These are phyloP conservation scores for Triops cancriformis DNA, from an alignment of 1,140 invertebrate species.

Conservation along the genomic window DNA sequence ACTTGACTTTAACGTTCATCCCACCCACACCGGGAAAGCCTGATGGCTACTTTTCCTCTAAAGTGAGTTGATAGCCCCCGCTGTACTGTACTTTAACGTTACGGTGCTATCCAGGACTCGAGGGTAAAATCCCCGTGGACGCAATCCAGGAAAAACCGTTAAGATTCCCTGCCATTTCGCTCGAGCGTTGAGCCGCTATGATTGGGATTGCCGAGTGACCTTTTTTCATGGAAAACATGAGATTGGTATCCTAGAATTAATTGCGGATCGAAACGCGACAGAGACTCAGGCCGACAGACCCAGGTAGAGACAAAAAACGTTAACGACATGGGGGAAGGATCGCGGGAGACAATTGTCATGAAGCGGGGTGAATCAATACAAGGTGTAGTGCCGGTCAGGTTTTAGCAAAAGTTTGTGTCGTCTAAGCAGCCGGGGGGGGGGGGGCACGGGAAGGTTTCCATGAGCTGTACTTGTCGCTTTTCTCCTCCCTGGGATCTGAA, in stretches of 20 bases:
- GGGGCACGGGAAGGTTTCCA: not conserved
- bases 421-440: too few species aligned
- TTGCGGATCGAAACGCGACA: not conserved
- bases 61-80: too few species aligned
- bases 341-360: not conserved
- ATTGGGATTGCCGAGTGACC: not conserved
- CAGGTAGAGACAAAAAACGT: not conserved
- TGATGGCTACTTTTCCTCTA: not conserved
- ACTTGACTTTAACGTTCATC: not conserved
- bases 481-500: not conserved
- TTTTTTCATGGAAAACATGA: not conserved
- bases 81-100: not conserved
- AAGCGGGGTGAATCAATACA: not conserved
- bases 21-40: not conserved
- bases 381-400: not conserved
- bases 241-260: not conserved
- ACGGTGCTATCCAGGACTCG: not conserved
- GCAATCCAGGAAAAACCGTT: not conserved
- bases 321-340: not conserved
- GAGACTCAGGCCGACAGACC: not conserved
- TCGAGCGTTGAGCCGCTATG: not conserved
- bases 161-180: not conserved
- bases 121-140: not conserved
- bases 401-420: not conserved
- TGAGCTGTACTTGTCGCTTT: not conserved